phyloP scores from a whole-genome alignment of 2,888 invertebrate genomes.

The Rotaria socialis region DNA sequence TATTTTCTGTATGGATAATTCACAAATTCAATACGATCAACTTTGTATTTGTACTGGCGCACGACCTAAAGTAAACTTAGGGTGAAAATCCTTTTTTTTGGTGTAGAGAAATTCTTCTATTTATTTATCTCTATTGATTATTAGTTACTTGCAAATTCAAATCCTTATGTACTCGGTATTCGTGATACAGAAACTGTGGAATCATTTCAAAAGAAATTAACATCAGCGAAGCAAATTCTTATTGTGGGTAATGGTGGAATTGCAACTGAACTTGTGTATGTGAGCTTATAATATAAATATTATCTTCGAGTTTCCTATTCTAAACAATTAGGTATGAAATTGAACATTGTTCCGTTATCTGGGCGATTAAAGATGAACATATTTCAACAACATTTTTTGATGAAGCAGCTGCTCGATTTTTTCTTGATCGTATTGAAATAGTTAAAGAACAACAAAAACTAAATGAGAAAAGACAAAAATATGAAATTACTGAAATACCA shows the following conservation, averaged over 20 bases:
- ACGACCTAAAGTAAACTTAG: conserved; percentile 66
- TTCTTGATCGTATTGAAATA: conserved; percentile 63
- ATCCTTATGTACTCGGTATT: conserved; percentile 73
- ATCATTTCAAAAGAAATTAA: conserved; percentile 71
- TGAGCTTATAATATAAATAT: too few species aligned
- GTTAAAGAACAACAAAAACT: conserved; percentile 49
- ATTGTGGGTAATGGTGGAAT: conserved; percentile 97
- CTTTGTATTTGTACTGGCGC: conserved; percentile 88
- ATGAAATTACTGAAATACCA: neutral
- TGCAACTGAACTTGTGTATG: conserved; percentile 82
- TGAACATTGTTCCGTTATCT: conserved; percentile 75
- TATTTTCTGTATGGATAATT: conserved; percentile 53
- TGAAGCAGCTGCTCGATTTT: conserved; percentile 88
- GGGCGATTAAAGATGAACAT: conserved; percentile 86
- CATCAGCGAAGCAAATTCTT: conserved; percentile 69
- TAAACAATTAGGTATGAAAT: conserved; percentile 68
- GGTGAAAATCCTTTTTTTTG: conserved; percentile 20
- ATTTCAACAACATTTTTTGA: conserved; percentile 91
- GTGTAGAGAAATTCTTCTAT: conserved; percentile 39
- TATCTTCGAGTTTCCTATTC: too few species aligned
- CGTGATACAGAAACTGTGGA: conserved; percentile 85
- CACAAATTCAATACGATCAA: conserved; percentile 69
- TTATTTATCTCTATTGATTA: conserved; percentile 39
- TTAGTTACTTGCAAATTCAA: conserved; percentile 55
- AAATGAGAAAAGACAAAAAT: conserved; percentile 4